A percentile compares a stretch with the other conserved stretches of the same genome.
phyloP scores from a whole-genome alignment of 2,888 invertebrate species.

The Hydrotaea diabolus region DNA sequence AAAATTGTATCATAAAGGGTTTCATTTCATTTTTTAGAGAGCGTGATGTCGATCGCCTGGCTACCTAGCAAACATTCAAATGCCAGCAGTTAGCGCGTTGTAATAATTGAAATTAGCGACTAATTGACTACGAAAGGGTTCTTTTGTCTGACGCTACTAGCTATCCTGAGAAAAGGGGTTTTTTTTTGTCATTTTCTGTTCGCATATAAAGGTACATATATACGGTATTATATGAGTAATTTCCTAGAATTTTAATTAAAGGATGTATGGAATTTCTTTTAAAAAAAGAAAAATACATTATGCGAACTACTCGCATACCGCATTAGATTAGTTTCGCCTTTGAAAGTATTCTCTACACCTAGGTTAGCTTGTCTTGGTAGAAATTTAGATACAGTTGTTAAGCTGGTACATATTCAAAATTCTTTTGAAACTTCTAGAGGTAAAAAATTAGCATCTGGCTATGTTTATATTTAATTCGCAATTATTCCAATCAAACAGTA shows the following conservation, averaged over 20 bases:
- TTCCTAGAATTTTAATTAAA: neutral
- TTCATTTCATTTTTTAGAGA: slow-evolving; percentile 55
- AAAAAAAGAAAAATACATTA: neutral
- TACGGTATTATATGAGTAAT: neutral
- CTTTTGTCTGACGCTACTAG: slow-evolving; percentile 11
- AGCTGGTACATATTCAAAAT: too few relatives aligned
- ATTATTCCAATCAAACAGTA: too few relatives aligned
- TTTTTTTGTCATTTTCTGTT: too few relatives aligned
- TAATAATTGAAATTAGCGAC: slow-evolving; percentile 74
- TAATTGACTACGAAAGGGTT: slow-evolving; percentile 76
- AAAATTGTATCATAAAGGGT: slow-evolving; percentile 53
- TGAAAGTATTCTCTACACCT: too few relatives aligned
- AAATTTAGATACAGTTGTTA: too few relatives aligned
- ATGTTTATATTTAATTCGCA: too few relatives aligned
- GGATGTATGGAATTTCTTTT: neutral
- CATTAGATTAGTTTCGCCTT: too few relatives aligned
- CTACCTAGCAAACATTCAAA: neutral
- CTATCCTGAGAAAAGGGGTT: slow-evolving; percentile 26
- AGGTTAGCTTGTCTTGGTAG: too few relatives aligned
- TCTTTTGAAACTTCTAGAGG: too few relatives aligned
- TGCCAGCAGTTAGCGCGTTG: neutral
- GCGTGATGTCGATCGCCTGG: neutral
- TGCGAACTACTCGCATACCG: too few relatives aligned
- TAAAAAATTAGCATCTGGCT: too few relatives aligned
- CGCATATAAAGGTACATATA: neutral